Base-by-base conservation (phyloP, 23 tunicate genomes). In the Halocynthia aurantium region DNA sequence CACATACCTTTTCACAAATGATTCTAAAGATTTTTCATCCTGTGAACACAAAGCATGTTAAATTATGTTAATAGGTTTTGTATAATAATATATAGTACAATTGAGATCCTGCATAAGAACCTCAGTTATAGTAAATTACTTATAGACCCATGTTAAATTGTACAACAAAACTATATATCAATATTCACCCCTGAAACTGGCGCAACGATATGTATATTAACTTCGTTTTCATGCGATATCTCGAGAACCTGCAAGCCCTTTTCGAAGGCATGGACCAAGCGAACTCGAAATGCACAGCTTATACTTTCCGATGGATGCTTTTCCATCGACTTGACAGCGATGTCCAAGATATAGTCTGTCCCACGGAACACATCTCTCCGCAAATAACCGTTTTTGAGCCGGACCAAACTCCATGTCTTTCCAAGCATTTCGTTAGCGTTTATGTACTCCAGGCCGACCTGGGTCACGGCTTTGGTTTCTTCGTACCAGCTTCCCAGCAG, bases 301-400 rank as follows among this genome's bases (percentile, higher is more conserved):
- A 53, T 20, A 71, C 50, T 71, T 21, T 80, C 64, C 9, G 64
- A 53, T 2, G 53, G 21, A 51, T 80, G 50, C 6, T 51, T 54
- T 13, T 67, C 64, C 13, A 9, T 70, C 8, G 64, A 54, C 5
- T 67, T 68, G 62, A 80, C 49, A 21, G 50, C 53, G 53, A 92
- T 22, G 83, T 92, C 98, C 65, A 92, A 65, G 51, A 92, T 78
- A 55, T 84, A 86, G 11, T 92, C 86, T 21, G 93, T 92, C 7
- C 98, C 98, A 21, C 81, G 78, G 10, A 73, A 15, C 7, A 75
- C 74, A 62, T 92, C 98, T 52, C 69, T 82, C 69, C 86, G 67
- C 58, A 82, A 22, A 61, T 92, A 92, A 15, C 92, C 92, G 68
- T 92, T 82, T 5, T 86, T 62, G 13, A 92, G 61, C 15, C 55